Conservation (phyloP, 1,140 invertebrate species). For the Eupeodes corollae region DNA sequence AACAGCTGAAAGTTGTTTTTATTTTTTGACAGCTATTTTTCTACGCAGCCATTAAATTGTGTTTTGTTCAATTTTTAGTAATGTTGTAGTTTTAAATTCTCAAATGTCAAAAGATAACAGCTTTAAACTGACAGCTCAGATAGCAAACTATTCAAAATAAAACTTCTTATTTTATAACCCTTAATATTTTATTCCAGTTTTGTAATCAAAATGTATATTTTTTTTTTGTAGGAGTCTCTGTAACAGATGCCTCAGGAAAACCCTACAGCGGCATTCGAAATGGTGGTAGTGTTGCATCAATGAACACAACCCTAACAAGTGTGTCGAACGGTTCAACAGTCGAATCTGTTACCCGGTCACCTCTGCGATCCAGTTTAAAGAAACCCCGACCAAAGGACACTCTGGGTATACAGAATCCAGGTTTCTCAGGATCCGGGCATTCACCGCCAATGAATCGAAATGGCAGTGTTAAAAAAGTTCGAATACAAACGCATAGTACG, state of each 20-base stretch:
- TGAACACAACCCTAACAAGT: conserved; percentile 60
- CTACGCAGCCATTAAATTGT: no score
- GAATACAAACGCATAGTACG: conserved; percentile 78
- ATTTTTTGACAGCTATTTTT: no score
- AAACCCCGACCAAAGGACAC: conserved; percentile 50
- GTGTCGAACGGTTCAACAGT: conserved; percentile 48
- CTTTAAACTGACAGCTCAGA: no score
- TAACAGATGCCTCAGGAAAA: conserved; percentile 71
- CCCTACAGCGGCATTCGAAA: conserved; percentile 63
- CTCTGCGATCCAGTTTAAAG: conserved; percentile 68
- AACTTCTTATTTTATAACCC: not conserved
- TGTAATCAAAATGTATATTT: no score
- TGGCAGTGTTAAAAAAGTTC: conserved; percentile 74
- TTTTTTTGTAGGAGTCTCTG: conserved; percentile 49
- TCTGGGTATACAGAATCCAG: conserved; percentile 73
- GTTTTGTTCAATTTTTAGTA: no score
- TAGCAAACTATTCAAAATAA: no score
- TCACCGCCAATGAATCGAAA: conserved; percentile 69
- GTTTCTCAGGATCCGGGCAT: conserved; percentile 55
- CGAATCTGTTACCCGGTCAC: conserved; percentile 54
- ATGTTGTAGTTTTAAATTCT: no score
- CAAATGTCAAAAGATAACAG: no score
- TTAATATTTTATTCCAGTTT: conserved; percentile 9
- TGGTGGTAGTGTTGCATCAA: conserved; percentile 64
- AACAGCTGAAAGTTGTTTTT: no score